Evolutionary conservation across 1,140 invertebrate genomes (phyloP), one percentile per base, ranked within the genome.

Genomic region (Drosophila gunungcola): DNA sequence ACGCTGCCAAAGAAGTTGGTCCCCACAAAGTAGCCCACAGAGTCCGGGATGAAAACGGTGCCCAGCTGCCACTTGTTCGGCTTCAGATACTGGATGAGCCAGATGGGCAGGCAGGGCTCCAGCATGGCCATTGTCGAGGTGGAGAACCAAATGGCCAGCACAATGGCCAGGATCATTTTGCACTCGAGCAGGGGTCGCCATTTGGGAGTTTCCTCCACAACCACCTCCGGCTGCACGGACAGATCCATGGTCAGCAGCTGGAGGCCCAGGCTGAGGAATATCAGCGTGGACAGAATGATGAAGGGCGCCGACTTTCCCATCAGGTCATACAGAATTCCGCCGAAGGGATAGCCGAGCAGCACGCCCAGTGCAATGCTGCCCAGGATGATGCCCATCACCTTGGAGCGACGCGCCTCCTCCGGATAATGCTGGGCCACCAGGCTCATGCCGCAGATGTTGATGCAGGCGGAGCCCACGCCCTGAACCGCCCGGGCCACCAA

Each of bases 391-490:
- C 96, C 96, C 95, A 97, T 96, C 9, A 96, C 92, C 86, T 94
- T 94, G 34, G 95, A 95, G 54, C 96, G 93, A 34, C 94, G 90
- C 0, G 82, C 82, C 38, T 79, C 92, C 58, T 92, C 92, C 2
- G 91, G 91, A 78, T 92, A 92, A n/a, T 80, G 84, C 61, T 92
- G 88, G 4, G 95, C 95, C 54, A 95, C 93, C 51, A 95, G 84
- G 74, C 94, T 94, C 94, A 95, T 95, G 92, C 96, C 96, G 62
- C 96, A 95, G 3, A 97, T 95, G 12, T 95, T 94, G 57, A 97
- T 95, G 62, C 96, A 97, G 0, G 97, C 95, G 7, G 97, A 98
- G 10, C 96, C 97, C 45, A 97, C 92, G 1, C 97, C 97, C 93
- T 98, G 97, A 34, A 98, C 92, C 79, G 96, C 96, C 69, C 97